Evolutionary conservation across 1,140 invertebrate genomes (phyloP).

Genomic region (Saccostrea cuccullata): DNA sequence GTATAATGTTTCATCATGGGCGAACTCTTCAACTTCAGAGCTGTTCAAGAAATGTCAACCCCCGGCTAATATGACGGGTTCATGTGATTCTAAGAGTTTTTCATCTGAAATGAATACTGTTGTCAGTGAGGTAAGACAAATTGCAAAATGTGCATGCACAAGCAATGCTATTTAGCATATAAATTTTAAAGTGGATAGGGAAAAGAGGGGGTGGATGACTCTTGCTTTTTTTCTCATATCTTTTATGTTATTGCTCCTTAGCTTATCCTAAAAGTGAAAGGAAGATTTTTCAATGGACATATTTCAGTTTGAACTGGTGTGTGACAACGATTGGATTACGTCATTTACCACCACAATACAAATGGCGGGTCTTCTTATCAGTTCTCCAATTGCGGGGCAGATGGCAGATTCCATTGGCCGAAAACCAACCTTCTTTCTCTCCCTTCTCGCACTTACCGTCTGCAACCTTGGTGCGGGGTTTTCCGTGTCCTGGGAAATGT

Average conservation of each 20-base stretch:
- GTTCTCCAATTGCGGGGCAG: slow-evolving; percentile 65
- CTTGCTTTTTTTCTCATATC: too few species aligned
- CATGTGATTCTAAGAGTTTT: not conserved
- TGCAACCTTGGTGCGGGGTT: slow-evolving; percentile 58
- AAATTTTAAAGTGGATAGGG: too few species aligned
- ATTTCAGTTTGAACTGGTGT: slow-evolving; percentile 69
- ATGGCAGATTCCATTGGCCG: slow-evolving; percentile 67
- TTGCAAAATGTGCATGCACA: too few species aligned
- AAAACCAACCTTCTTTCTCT: slow-evolving; percentile 60
- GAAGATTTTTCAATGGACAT: too few species aligned
- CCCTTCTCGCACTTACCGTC: slow-evolving; percentile 48
- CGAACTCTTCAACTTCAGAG: not conserved
- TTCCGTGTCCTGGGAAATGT: slow-evolving; percentile 67
- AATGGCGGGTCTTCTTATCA: slow-evolving; percentile 69
- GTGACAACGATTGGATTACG: slow-evolving; percentile 61
- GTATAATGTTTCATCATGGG: too few species aligned
- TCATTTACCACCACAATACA: slow-evolving; percentile 68
- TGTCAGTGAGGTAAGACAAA: slow-evolving; percentile 25
- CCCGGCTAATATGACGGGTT: not conserved
- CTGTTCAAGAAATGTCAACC: slow-evolving; percentile 13
- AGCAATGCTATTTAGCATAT: too few species aligned
- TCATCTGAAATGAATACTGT: slow-evolving; percentile 35
- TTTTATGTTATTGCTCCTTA: too few species aligned
- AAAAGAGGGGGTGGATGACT: too few species aligned
- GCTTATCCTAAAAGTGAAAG: too few species aligned